Percentiles rank a stretch among this genome's conserved stretches.
These are phyloP conservation scores for Eumerus sabulonum DNA, from an alignment of 2,888 invertebrate genomes.

Conservation along the genomic window DNA sequence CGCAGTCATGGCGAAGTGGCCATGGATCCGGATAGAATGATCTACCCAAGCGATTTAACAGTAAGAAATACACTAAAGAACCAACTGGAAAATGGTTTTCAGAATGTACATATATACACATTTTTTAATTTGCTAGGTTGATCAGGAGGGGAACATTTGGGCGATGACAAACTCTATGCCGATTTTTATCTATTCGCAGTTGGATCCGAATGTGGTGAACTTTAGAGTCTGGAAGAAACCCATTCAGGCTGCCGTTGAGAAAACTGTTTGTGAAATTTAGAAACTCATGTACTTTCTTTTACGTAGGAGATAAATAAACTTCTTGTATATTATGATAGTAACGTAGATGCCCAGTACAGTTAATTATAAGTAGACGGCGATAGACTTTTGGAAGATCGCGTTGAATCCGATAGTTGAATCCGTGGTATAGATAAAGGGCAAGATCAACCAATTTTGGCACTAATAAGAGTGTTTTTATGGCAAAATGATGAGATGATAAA, in stretches of 20 bases:
- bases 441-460: no score
- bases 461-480: no score
- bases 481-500: no score
- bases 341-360: no score
- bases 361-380: no score
- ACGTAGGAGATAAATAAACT: no score
- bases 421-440: no score
- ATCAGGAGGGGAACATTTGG: slow-evolving; percentile 84
- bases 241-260: slow-evolving; percentile 77
- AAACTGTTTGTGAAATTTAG: slow-evolving; percentile 77
- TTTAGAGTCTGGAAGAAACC: slow-evolving; percentile 82
- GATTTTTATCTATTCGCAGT: slow-evolving; percentile 82
- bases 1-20: slow-evolving; percentile 82
- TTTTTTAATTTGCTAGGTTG: slow-evolving; percentile 79
- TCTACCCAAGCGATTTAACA: slow-evolving; percentile 86
- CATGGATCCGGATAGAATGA: slow-evolving; percentile 82
- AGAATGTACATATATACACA: background rate
- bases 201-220: slow-evolving; percentile 83
- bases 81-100: background rate
- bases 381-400: no score
- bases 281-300: no score
- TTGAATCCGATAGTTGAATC: no score
- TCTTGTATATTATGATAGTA: no score
- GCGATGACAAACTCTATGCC: slow-evolving; percentile 85
- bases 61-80: slow-evolving; percentile 69